Base-by-base conservation (phyloP, 2,797 vertebrate species). In the Alexandromys oeconomus region DNA sequence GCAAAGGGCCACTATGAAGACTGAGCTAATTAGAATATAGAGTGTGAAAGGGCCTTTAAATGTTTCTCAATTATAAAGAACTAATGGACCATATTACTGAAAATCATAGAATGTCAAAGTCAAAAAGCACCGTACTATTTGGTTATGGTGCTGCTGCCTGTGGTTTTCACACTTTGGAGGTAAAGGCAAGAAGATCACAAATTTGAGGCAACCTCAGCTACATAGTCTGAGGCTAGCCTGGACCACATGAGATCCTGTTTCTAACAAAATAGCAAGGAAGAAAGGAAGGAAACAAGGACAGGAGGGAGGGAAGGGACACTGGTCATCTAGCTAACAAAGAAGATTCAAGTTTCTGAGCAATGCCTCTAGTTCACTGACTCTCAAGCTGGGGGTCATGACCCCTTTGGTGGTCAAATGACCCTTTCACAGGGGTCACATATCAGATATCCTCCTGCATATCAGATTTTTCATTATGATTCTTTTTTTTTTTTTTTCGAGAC, bases 221-320 rank as follows among this genome's bases (percentile, higher is more conserved):
- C 34, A n/a, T n/a, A 78, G 57, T n/a, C 59, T 29, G 37, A 48
- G 57, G 5, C 43, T 23, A 78, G 14, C 15, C 46, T 78, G 43
- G 59, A 48, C 43, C 61, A 65, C 59, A 78, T 48, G 43, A 65
- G 14, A 48, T 15, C 7, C 19, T 48, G 54, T 61, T 76, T 61
- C 51, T 71, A 88, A 88, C 40, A 57, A 88, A 76, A 73, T 13
- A 76, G 51, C 23, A 59, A 88, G 37, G 37, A 34, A 74, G 8
- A 2, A 29, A 59, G 6, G 37, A 34, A 29, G 34, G 7, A 51
- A 67, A 11, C 0, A 10, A 54, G 23, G 0, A 5, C 5, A 9
- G 34, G 2, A 71, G 2, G 13, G 19, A 54, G 4, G 29, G 46
- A 34, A 51, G 4, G 5, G 7, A 37, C 19, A 59, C 19, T 11